Evolutionary conservation across 2,888 invertebrate species (phyloP), one percentile per base, ranked within the genome.

Genomic region (Drosophila tanythrix): DNA sequence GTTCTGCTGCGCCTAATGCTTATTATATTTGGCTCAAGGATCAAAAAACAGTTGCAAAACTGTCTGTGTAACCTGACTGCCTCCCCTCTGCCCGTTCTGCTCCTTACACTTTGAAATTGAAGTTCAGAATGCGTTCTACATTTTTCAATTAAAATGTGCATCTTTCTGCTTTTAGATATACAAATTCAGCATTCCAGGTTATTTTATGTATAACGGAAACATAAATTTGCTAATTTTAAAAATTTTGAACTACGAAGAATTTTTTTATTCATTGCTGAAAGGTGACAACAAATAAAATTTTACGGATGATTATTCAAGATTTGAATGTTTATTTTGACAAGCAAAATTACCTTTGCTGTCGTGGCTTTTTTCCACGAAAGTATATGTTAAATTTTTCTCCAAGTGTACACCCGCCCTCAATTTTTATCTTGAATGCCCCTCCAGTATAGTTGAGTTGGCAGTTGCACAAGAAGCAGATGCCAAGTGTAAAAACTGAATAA

Each of bases 11-110:
- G 83, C 78, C 87, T 85, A 85, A 85, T 85, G 90, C 87, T 90
- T 85, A 90, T 85, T 85, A 85, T 87, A 90, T 85, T 90, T 86
- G 87, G 71, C 78, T 73, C 87, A 90, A 90, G 83, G 76, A 84
- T 90, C 89, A 84, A 46, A 46, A 87, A 64, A 67, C 66, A 66
- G 85, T 70, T 84, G 66, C 88, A 70, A 76, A 63, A 64, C 66
- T 51, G 70, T 8, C 77, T 43, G 50, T 33, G 59, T 38, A 36
- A 65, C 59, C 69, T 43, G 51, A 27, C 57, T 56, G 61, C 46
- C 25, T 31, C 6, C 7, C 13, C 13, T 21, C 33, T 18, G n/a
- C 11, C 55, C 43, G 52, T 46, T 59, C 21, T 40, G 56, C 5
- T 59, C 27, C 55, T 10, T 57, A 8, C 15, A 40, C 15, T 43